Base-by-base conservation (phyloP, 2,888 invertebrate species). In the Hofmannophila pseudospretella region DNA sequence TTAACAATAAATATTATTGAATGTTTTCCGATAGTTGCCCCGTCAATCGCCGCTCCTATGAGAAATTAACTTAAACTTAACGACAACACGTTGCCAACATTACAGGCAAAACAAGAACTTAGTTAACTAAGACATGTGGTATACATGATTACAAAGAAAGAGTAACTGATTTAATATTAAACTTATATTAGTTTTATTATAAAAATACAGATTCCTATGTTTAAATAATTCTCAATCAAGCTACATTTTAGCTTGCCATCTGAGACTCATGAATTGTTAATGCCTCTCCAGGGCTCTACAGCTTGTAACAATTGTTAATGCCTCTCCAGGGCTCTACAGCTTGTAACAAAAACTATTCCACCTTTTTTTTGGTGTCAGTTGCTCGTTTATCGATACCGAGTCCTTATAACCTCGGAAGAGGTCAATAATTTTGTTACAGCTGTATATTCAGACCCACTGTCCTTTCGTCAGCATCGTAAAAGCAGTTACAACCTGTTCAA, bases 141-240 rank as follows among this genome's bases (percentile, higher is more conserved):
- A 67, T 63, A 67, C 64, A 58, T 53, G 63, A 60, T 56, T 63
- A 68, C 63, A 54, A 53, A 46, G 51, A 45, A 49, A 48, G 67
- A 62, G 61, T 64, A 67, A 73, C 58, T 54, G 61, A 66, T 67
- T 54, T 55, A 51, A 58, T 49, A 51, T 39, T 49, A 54, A 64
- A 67, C 67, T 76, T 79, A 79, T 61, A 66, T 78, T 73, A 77
- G 65, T 67, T 64, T 64, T 60, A 57, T 74, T 82, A 85, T 69
- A 85, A 85, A 81, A 86, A 85, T 85, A 85, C 84, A 78, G 79
- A 73, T 79, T 72, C 73, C 71, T 81, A 80, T 73, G 68, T 73
- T 75, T 71, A 78, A 78, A 41, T 65, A 76, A 81, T 73, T 73
- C 71, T 80, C 73, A 67, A 23, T 75, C 67, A 75, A 76, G 73